These are phyloP conservation scores for Anorthoa munda DNA, from an alignment of 2,888 invertebrate species.

Conservation along the genomic window DNA sequence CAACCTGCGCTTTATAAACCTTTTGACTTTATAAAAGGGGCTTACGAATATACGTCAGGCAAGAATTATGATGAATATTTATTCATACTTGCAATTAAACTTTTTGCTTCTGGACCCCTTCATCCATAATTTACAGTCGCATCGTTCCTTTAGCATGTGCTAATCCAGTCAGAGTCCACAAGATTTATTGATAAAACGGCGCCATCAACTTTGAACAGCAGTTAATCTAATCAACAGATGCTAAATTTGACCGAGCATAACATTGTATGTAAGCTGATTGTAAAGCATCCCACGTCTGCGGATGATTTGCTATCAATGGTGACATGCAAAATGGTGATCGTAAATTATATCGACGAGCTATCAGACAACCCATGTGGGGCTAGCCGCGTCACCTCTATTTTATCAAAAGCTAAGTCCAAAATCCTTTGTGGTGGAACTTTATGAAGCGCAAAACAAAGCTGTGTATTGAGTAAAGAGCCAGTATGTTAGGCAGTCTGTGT, in stretches of 20 bases:
- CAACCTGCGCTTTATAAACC: slow-evolving; percentile 43
- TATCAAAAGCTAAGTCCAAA: slow-evolving; percentile 65
- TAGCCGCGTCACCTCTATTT: slow-evolving; percentile 52
- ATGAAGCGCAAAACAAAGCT: slow-evolving; percentile 67
- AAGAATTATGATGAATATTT: slow-evolving; percentile 36
- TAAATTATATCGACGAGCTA: slow-evolving; percentile 60
- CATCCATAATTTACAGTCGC: slow-evolving; percentile 17
- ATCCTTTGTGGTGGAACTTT: slow-evolving; percentile 63
- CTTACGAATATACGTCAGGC: slow-evolving; percentile 19
- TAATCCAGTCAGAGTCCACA: slow-evolving; percentile 26
- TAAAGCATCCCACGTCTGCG: slow-evolving; percentile 66
- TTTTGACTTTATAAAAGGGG: slow-evolving; percentile 33
- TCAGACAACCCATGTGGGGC: slow-evolving; percentile 22
- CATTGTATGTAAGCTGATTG: slow-evolving; percentile 61
- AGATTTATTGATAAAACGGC: slow-evolving; percentile 51
- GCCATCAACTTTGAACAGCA: slow-evolving; percentile 39
- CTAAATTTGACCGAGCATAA: slow-evolving; percentile 61
- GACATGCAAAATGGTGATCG: slow-evolving; percentile 69
- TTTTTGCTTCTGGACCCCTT: slow-evolving; percentile 31
- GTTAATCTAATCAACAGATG: slow-evolving; percentile 61
- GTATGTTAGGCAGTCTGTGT: slow-evolving; percentile 76
- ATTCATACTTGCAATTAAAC: slow-evolving; percentile 18
- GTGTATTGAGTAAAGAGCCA: slow-evolving; percentile 67
- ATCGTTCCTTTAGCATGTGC: slow-evolving; percentile 32
- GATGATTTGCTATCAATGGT: slow-evolving; percentile 68